Conservation (phyloP, 2,113 vertebrate species). For the Grus americana region DNA sequence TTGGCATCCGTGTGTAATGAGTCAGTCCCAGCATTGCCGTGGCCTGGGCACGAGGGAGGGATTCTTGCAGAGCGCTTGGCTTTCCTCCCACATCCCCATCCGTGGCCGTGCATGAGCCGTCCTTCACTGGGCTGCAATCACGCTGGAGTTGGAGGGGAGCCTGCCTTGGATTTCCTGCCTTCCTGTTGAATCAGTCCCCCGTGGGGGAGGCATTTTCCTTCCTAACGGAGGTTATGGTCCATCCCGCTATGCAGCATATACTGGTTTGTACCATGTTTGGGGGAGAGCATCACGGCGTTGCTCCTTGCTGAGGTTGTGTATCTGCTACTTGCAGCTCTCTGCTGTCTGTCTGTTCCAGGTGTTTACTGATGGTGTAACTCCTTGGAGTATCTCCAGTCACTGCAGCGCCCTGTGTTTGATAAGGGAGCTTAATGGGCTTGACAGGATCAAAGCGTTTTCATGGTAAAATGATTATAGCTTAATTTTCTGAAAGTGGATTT, state of each 20-base stretch:
- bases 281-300: neutral
- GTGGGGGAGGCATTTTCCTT: slow-evolving; percentile 59
- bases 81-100: slow-evolving; percentile 1
- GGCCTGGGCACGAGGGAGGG: slow-evolving; percentile 44
- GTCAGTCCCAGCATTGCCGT: slow-evolving; percentile 53
- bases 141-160: slow-evolving; percentile 24
- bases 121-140: neutral
- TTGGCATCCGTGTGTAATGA: slow-evolving; percentile 19
- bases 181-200: slow-evolving; percentile 59
- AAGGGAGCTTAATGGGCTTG: slow-evolving; percentile 49
- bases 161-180: slow-evolving; percentile 66
- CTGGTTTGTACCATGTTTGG: neutral
- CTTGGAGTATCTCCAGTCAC: slow-evolving; percentile 8
- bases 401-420: neutral
- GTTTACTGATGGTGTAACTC: slow-evolving; percentile 29
- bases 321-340: neutral
- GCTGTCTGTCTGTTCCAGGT: slow-evolving; percentile 64
- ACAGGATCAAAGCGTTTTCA: slow-evolving; percentile 37
- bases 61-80: slow-evolving; percentile 15
- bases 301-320: neutral
- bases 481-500: slow-evolving; percentile 38
- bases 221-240: neutral
- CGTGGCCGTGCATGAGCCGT: slow-evolving; percentile 35
- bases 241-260: neutral
- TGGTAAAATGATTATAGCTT: slow-evolving; percentile 50